A percentile compares a stretch with the other conserved stretches of the same genome.
Conservation (phyloP, 2,888 invertebrate species). For the Plebejus melissa region DNA sequence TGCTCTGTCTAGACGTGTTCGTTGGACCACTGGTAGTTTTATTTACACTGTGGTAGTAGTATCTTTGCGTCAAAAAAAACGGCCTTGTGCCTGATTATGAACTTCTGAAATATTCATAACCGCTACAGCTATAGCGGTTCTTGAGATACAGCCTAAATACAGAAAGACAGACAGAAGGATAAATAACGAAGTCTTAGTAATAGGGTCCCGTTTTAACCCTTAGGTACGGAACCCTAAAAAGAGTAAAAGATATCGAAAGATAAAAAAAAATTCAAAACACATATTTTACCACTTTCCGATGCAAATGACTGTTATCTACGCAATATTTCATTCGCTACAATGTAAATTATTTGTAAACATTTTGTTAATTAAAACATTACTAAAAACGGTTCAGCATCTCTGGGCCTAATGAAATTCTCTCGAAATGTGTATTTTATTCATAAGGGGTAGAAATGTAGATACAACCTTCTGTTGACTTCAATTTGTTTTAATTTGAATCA, state of each 20-base stretch:
- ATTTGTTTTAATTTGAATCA: slow-evolving; percentile 24
- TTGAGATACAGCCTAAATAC: not conserved
- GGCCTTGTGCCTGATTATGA: too few relatives aligned
- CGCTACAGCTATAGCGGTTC: too few relatives aligned
- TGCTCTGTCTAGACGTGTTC: too few relatives aligned
- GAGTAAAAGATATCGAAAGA: not conserved
- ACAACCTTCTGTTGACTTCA: slow-evolving; percentile 16
- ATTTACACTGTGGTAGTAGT: too few relatives aligned
- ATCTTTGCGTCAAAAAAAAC: too few relatives aligned
- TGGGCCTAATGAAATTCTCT: slow-evolving; percentile 17
- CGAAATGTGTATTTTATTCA: slow-evolving; percentile 25
- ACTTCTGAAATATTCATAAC: too few relatives aligned
- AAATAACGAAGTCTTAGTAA: too few relatives aligned
- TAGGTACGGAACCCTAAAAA: not conserved
- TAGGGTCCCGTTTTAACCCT: too few relatives aligned
- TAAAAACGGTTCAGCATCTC: slow-evolving; percentile 11
- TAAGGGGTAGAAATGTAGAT: slow-evolving; percentile 3
- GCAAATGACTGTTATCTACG: not conserved
- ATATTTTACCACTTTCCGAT: not conserved
- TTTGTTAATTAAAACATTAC: slow-evolving; percentile 24
- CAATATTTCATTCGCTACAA: slow-evolving; percentile 1
- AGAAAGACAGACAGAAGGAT: too few relatives aligned
- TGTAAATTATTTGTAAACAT: slow-evolving; percentile 11
- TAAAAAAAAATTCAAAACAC: not conserved
- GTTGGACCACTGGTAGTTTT: too few relatives aligned